Evolutionary conservation across 23 tunicate species (phyloP).

Genomic region (Diplosoma virens): DNA sequence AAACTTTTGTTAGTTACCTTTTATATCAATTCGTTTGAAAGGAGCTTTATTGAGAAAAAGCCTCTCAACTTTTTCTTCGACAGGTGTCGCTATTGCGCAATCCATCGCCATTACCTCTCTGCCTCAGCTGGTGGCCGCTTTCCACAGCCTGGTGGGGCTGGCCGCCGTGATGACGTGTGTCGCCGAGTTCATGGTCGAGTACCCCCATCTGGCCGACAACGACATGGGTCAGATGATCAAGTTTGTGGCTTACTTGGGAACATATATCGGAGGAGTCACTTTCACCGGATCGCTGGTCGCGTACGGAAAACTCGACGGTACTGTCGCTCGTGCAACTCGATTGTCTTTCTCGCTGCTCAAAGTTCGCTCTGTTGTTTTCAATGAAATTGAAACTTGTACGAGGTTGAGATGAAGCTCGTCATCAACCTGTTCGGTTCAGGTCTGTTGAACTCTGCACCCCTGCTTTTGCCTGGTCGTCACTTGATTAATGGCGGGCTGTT

Average conservation of each 20-base stretch:
- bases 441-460: constrained; percentile 70
- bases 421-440: constrained; percentile 47
- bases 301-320: constrained; percentile 93
- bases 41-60: too few species aligned
- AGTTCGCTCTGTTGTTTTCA: background rate
- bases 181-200: constrained; percentile 90
- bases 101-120: constrained; percentile 79
- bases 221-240: constrained; percentile 93
- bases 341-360: background rate
- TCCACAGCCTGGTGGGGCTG: constrained; percentile 88
- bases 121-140: constrained; percentile 93
- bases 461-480: constrained; percentile 80
- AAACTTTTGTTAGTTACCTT: too few species aligned
- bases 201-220: constrained; percentile 79
- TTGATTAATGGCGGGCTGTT: constrained; percentile 58
- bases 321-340: background rate
- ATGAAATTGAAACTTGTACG: too few species aligned
- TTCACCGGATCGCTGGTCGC: constrained; percentile 94
- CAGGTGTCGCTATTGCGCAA: constrained; percentile 71
- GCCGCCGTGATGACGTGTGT: constrained; percentile 98
- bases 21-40: too few species aligned
- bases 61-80: too few species aligned
- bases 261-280: constrained; percentile 95
- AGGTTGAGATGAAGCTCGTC: too few species aligned
- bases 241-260: constrained; percentile 89